phyloP scores from a whole-genome alignment of 2,797 vertebrate genomes.

The Loris lydekkerianus region DNA sequence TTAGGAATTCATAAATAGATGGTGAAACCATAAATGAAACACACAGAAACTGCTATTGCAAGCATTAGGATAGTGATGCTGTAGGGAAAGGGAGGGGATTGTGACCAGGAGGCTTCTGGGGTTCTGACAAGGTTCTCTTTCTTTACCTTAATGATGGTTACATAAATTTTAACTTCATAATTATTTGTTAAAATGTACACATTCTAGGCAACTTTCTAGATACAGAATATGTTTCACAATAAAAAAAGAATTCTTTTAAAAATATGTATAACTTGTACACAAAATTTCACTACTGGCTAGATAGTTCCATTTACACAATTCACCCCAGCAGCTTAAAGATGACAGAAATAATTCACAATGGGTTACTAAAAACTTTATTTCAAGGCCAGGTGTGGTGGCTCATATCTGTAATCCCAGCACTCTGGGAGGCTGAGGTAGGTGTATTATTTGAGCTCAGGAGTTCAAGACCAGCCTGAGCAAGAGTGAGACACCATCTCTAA shows the following conservation, averaged over 20 bases:
- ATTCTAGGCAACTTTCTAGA: constrained; percentile 42
- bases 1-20: not conserved
- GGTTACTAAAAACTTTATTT: not conserved
- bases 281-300: not conserved
- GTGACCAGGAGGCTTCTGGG: not conserved
- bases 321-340: not conserved
- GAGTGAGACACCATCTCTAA: too few species aligned
- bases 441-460: too few species aligned
- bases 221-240: not conserved
- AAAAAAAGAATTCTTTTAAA: not conserved
- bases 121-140: not conserved
- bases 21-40: not conserved
- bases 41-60: not conserved
- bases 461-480: too few species aligned
- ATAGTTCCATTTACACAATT: not conserved
- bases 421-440: too few species aligned
- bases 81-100: not conserved
- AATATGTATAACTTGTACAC: not conserved
- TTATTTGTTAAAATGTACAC: not conserved
- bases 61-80: not conserved
- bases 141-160: not conserved
- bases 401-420: too few species aligned
- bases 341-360: not conserved
- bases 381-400: not conserved
- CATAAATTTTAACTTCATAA: not conserved